Conservation (phyloP, 2,797 vertebrate species). For the Poecilia gillii region DNA sequence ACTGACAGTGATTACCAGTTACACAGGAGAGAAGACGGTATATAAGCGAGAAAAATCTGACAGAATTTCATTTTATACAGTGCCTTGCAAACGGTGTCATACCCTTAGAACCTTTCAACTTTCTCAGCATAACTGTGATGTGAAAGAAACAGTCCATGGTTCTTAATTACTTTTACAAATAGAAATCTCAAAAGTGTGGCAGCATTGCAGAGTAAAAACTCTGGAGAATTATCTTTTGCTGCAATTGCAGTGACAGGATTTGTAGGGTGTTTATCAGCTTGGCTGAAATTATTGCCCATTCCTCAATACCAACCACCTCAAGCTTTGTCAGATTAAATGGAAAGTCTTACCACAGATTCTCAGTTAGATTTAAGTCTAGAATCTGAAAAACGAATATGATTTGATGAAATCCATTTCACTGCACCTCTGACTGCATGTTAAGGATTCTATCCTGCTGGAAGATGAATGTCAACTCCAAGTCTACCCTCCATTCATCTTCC, state of each 20-base stretch:
- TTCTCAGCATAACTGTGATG: background rate
- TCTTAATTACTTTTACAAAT: background rate
- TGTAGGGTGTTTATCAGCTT: background rate
- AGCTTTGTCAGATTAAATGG: background rate
- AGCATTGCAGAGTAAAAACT: background rate
- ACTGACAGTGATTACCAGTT: slow-evolving; percentile 38
- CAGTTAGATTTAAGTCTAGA: background rate
- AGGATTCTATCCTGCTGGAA: background rate
- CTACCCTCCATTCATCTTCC: background rate
- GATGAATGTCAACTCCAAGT: background rate
- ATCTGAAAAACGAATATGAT: background rate
- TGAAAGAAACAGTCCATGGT: background rate
- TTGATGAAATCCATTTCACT: background rate
- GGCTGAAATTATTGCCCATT: background rate
- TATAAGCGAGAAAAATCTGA: slow-evolving; percentile 26
- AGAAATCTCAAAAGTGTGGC: background rate
- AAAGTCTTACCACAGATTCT: background rate
- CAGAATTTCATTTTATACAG: background rate
- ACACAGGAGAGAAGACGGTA: slow-evolving; percentile 12
- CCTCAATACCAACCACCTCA: background rate
- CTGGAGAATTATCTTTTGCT: background rate
- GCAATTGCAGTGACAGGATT: background rate
- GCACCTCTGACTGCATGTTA: background rate
- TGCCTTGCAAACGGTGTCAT: background rate
- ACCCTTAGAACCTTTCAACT: background rate